Conservation (phyloP, 2,113 vertebrate genomes). For the Reinhardtius hippoglossoides region DNA sequence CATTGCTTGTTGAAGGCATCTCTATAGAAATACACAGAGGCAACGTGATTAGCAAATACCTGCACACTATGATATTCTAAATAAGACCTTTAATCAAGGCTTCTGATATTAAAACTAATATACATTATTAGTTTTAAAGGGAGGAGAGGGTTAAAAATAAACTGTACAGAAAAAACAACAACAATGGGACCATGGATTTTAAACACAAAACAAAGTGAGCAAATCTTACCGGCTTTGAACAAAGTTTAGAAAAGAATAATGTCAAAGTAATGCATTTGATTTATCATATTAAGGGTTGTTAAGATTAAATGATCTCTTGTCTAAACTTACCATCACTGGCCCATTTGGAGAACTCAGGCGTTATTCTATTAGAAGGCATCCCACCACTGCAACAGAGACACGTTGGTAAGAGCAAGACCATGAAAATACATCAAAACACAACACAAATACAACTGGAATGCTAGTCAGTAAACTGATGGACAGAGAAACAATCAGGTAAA, state of each 20-base stretch:
- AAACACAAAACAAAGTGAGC: no score
- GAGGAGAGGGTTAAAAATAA: no score
- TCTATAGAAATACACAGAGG: constrained; percentile 77
- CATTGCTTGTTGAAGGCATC: constrained; percentile 99
- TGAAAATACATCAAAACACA: neutral
- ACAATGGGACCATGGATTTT: no score
- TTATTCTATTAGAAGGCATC: constrained; percentile 96
- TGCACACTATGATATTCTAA: neutral
- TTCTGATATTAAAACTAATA: neutral
- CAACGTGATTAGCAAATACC: neutral
- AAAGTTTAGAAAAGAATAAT: neutral
- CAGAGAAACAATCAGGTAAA: no score
- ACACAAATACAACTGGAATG: neutral
- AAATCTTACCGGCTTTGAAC: no score
- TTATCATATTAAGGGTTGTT: neutral
- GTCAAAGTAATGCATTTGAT: neutral
- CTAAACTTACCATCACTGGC: constrained; percentile 90
- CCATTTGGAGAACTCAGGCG: constrained; percentile 98
- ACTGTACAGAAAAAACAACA: no score
- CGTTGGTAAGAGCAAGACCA: neutral
- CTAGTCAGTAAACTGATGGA: neutral
- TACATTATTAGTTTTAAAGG: no score
- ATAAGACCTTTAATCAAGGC: neutral
- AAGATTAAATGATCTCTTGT: neutral
- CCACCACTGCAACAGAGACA: constrained; percentile 86